Evolutionary conservation across 1,140 invertebrate genomes (phyloP), one percentile per base, ranked within the genome.

Genomic region (Dysdera silvatica): DNA sequence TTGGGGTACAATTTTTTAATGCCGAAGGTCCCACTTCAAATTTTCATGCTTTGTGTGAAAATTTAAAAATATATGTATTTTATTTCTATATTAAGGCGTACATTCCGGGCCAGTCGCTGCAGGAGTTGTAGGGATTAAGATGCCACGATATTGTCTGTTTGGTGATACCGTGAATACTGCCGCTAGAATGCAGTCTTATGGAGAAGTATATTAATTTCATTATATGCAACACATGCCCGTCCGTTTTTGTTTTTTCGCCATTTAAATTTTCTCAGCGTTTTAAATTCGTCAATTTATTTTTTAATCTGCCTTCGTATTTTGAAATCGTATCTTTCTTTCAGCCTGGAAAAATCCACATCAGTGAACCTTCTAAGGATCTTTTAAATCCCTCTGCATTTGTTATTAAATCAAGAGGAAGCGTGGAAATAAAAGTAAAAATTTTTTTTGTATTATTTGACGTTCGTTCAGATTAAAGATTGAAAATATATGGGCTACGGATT

Each of bases 141-240:
- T 93, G 89, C 91, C 91, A 0, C 78, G 89, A 10, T 95, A 92
- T 73, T 95, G 91, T 72, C 78, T 95, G 0, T 94, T 95, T 69
- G 91, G 91, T 0, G 90, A 94, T 70, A 92, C 62, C 2, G 67
- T 70, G 0, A 71, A 71, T 41, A 70, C 68, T 4, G 70, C 70
- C 4, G 64, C 68, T 41, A 51, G 69, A 37, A 70, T 71, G 67
- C 67, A 71, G 33, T 65, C 64, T 14, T 71, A 37, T 12, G 78
- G 70, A 37, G 61, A 63, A 26, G 69, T 64, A 60, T 31, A 31
- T 40, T 14, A 10, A 47, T 18, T 43, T 41, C 6, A 43, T n/a
- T 2, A 16, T n/a, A 7, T 28, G 18, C 28, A 32, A 32, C 28
- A 53, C n/a, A 24, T 48, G 43, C n/a, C 43, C n/a, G 43, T 23